Base-by-base conservation (phyloP, 1,140 invertebrate genomes). In the Brachionus rotundiformis region DNA sequence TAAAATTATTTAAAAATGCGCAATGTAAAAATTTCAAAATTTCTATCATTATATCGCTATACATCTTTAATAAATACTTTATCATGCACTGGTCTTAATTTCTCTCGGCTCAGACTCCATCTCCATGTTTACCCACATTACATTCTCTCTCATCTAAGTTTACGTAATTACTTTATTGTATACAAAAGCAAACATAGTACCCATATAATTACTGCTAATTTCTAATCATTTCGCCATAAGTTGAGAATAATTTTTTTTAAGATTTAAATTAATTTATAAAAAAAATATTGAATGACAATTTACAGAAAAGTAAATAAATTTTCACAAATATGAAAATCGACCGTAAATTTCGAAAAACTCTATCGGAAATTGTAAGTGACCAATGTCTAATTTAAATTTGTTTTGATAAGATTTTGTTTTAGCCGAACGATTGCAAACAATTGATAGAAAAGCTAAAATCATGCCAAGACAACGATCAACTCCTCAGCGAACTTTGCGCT, bases 271-370 rank as follows among this genome's bases (percentile, higher is more conserved):
- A 47, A 44, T 10, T 27, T 25, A 1, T 27, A 41, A 47, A 47
- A 44, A 13, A 23, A 44, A 44, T 23, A 33, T 44, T 73, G 36
- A 73, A 73, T 73, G 68, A 73, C 25, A 29, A 13, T 73, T 73
- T 25, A 65, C 16, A 25, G 16, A 65, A 29, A 3, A 31, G 19
- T 44, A 11, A 44, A n/a, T 44, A 73, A 19, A 73, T 23, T 73
- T 29, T 25, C 10, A 3, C 23, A 19, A 25, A 83, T 86, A 95
- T 95, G 94, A 94, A 94, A 90, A 93, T 95, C 85, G 94, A 95
- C 85, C 90, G 92, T 85, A 93, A 94, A 88, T 89, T 94, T 83
- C 94, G 94, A 88, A 94, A 94, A 87, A 92, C 93, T 90, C 93
- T 92, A 84, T 94, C 93, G 61, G 94, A 95, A 90, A 92, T 94